Base-by-base conservation (phyloP, 2,888 invertebrate species). In the Sinodicranocentrus sp. region DNA sequence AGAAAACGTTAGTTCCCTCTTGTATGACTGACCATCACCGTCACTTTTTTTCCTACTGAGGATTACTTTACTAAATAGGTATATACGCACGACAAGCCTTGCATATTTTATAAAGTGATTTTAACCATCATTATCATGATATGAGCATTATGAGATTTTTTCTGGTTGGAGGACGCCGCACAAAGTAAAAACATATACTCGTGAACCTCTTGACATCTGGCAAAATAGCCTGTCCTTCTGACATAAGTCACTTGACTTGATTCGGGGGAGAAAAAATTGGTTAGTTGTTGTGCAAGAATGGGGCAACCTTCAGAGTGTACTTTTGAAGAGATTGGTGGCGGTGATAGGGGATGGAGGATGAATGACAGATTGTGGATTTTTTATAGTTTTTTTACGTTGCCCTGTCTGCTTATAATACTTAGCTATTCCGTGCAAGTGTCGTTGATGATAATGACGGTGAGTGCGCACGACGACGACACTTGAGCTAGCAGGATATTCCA, bases 11-110 rank as follows among this genome's bases (percentile, higher is more conserved):
- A 43, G n/a, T 13, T 65, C 15, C n/a, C 19, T 26, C 0, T 57
- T 68, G 68, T 77, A 44, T 43, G 0, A n/a, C 43, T 43, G 44
- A 77, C 68, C 28, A 57, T 77, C 63, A 75, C 63, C 76, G 57
- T 59, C 68, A 57, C 25, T 57, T 23, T 57, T 57, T 23, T 52
- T 13, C 15, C 48, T 48, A n/a, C 48, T 48, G 44, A 13, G 23
- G 73, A 44, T 61, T 61, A 26, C 26, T 59, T 48, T 19, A 73
- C 19, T 43, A 61, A 61, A 8, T 52, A 10, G 10, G 48, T 10
- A n/a, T 10, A 19, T 52, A 8, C 72, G 25, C 39, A 43, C 25
- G 28, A 63, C 28, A n/a, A 63, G 33, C 28, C 17, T 28, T 59
- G n/a, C n/a, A n/a, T n/a, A n/a, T n/a, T n/a, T n/a, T n/a, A n/a